Evolutionary conservation across 2,888 invertebrate species (phyloP).

Genomic region (Phragmatobia fuliginosa): DNA sequence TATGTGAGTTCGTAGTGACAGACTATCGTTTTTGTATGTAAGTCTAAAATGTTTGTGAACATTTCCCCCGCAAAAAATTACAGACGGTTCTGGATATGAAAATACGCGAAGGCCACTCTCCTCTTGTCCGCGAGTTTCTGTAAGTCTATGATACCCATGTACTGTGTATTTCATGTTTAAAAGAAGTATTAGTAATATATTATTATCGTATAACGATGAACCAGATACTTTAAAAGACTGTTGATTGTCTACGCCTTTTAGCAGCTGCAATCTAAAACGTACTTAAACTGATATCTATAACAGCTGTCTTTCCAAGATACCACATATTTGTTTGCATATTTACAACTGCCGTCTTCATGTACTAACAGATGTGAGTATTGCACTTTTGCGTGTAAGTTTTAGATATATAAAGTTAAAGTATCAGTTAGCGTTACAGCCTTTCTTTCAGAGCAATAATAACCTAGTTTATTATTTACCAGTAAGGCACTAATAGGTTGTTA

Average conservation of each 20-base stretch:
- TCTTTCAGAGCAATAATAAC: background rate
- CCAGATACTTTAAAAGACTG: background rate
- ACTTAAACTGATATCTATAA: background rate
- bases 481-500: background rate
- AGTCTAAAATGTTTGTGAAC: no score
- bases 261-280: background rate
- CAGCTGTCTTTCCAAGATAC: background rate
- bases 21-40: no score
- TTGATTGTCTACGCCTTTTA: constrained; percentile 1
- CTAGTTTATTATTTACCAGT: background rate
- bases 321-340: constrained; percentile 5
- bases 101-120: no score
- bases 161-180: background rate
- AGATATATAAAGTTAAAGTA: background rate
- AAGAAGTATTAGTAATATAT: background rate
- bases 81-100: no score
- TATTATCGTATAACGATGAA: background rate
- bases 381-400: background rate
- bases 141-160: no score
- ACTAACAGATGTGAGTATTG: background rate
- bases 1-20: no score
- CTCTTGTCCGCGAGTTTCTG: no score
- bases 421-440: background rate
- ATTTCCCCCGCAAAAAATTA: no score
- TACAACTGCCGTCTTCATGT: background rate